Base-by-base conservation (phyloP, 2,888 invertebrate species). In the Heliconius hortense region DNA sequence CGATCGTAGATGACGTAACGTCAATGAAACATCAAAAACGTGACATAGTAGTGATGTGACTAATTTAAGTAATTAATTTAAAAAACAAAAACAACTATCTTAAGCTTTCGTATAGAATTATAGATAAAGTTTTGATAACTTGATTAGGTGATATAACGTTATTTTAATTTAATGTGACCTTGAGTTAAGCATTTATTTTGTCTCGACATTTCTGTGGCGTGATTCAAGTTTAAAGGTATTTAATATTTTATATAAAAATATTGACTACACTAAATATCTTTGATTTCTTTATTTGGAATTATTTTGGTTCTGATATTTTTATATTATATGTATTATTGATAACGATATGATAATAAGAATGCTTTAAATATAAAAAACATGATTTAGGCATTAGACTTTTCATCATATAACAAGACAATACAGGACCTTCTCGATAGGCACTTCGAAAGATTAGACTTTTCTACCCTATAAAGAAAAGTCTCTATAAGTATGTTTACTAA, bases 1-100 rank as follows among this genome's bases (percentile, higher is more conserved):
- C n/a, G n/a, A n/a, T n/a, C n/a, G n/a, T n/a, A n/a, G 64, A n/a
- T 66, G 64, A 66, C 43, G 39, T 66, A 66, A 43, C n/a, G 11
- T 4, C 15, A n/a, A 11, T 43, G 8, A 24, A 5, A 35, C n/a
- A 35, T 24, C 64, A 39, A 64, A 39, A 64, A 64, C 64, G 39
- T 24, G 39, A 64, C 64, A 39, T 10, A 35, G 35, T n/a, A 35
- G 15, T 64, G 11, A 64, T 4, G 2, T 60, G 59, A 60, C 11
- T 11, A 10, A n/a, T 56, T 11, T 11, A 56, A 11, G n/a, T n/a
- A 56, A n/a, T 56, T 56, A 56, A 2, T 48, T 21, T 56, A 7
- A 11, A n/a, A 13, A 18, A 18, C 1, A 62, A 26, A 28, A 28
- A 18, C 18, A 62, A 62, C 21, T 28, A 26, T 26, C 18, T 62